Evolutionary conservation across 1,140 invertebrate genomes (phyloP), one percentile per base, ranked within the genome.

Genomic region (Acromyrmex heyeri): DNA sequence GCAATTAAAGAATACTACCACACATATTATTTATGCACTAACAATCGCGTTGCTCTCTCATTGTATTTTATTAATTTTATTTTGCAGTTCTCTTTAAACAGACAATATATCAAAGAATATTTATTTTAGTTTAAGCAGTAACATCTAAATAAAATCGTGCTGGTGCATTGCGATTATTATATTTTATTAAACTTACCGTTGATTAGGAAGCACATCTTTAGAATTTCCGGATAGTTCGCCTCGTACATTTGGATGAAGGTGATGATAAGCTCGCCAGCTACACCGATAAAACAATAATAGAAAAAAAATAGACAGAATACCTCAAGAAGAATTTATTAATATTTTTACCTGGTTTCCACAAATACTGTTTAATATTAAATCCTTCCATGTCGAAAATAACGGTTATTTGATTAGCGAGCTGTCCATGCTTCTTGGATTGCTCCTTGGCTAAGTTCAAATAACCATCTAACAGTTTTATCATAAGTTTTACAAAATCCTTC

Each of bases 321-420:
- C n/a, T 3, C 21, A 7, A 53, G 3, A 76, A 77, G 2, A 59
- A 38, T 12, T 21, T 21, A 24, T 24, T 48, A 21, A n/a, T 69
- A 64, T 81, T 70, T 67, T 83, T 91, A 97, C 97, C 97, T 91
- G 98, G 98, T 94, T 97, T 97, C 98, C 98, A 99, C 64, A 97
- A 96, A 90, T 98, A 97, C 93, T 98, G 97, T 73, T 97, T 96
- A 76, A 98, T 96, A 93, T 97, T 97, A 93, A 99, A 98, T 64
- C 97, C 97, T 53, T 98, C 97, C 97, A 99, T 97, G 92, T 99
- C 98, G 91, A 99, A 98, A 86, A 99, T 96, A 3, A 98, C 97
- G 0, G 96, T 96, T 3, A 98, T 93, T 95, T 98, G 93, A 10
- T 96, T 94, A 48, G 96, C 95, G 18, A 96, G 96, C 24, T 95